Conservation (phyloP, 2,888 invertebrate genomes). For the Drosophila subquinaria region DNA sequence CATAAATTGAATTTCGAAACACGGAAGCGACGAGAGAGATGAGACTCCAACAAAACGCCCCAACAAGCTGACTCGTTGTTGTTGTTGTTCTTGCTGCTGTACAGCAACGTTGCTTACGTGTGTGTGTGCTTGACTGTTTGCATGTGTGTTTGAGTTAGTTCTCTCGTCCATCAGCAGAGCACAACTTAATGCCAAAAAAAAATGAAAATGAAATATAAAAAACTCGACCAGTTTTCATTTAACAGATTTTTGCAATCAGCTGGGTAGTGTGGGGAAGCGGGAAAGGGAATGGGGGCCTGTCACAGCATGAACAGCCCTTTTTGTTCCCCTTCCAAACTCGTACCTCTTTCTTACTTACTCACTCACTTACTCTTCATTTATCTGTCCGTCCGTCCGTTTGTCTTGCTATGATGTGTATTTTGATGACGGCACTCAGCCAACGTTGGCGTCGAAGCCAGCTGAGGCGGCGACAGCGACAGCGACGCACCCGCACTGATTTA, state of each 20-base stretch:
- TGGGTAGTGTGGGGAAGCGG: not conserved
- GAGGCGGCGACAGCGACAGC: constrained; percentile 30
- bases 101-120: not conserved
- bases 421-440: constrained; percentile 69
- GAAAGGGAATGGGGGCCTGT: constrained; percentile 22
- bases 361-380: constrained; percentile 29
- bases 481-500: constrained; percentile 71
- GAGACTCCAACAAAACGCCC: constrained; percentile 47
- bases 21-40: constrained; percentile 68
- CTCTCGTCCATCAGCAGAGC: constrained; percentile 49
- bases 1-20: constrained; percentile 80
- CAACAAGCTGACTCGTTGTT: constrained; percentile 44
- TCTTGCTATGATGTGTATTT: constrained; percentile 44
- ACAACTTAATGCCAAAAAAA: constrained; percentile 43
- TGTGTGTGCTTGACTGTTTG: constrained; percentile 11
- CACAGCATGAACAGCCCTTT: constrained; percentile 41
- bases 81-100: constrained; percentile 33
- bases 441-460: constrained; percentile 17
- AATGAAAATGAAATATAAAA: constrained; percentile 29
- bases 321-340: not conserved
- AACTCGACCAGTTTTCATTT: constrained; percentile 52
- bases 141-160: constrained; percentile 23
- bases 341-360: constrained; percentile 10
- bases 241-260: constrained; percentile 67
- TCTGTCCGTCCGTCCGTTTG: constrained; percentile 16